Evolutionary conservation across 2,888 invertebrate genomes (phyloP), one percentile per base, ranked within the genome.

Genomic region (Lepidochitona cinerea): DNA sequence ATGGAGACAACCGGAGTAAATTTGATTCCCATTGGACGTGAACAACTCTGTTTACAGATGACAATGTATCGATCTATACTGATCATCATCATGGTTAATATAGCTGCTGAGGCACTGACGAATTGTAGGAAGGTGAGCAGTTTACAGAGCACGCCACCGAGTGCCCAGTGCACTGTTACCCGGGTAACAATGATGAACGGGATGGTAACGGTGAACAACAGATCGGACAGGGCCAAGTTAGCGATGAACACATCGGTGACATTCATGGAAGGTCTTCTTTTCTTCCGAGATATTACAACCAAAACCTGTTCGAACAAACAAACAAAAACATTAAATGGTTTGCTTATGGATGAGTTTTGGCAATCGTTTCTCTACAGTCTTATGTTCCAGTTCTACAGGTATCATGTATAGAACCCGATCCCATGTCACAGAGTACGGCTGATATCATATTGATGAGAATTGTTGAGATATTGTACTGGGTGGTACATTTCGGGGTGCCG

Each of bases 51-150:
- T 35, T 66, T 53, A 70, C 81, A 80, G 5, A 83, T 75, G 59
- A 75, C 75, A 18, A 79, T 74, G 53, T 75, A 81, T 26, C 83
- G 66, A 33, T 83, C 83, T 6, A 83, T 76, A 41, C 81, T 80
- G 37, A 83, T 83, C 53, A 79, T 78, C 71, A 81, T 79, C 80
- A 83, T 77, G 9, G 83, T 83, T 5, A 81, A 49, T 37, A 83
- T 83, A 3, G 81, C 80, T 64, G 80, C 75, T 14, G 78, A 71
- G 7, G 81, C 81, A 41, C 78, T 77, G 4, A 81, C 75, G 64
- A 83, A 81, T 68, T 83, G 83, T 12, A 80, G 67, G 35, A 79
- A 81, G 6, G 81, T 80, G 36, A 81, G 78, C n/a, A 75, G 14
- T 69, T 83, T 83, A 70, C 83, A 83, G 23, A 80, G 71, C 26